Evolutionary conservation across 2,888 invertebrate species (phyloP).

Genomic region (Platerodrilus igneus): DNA sequence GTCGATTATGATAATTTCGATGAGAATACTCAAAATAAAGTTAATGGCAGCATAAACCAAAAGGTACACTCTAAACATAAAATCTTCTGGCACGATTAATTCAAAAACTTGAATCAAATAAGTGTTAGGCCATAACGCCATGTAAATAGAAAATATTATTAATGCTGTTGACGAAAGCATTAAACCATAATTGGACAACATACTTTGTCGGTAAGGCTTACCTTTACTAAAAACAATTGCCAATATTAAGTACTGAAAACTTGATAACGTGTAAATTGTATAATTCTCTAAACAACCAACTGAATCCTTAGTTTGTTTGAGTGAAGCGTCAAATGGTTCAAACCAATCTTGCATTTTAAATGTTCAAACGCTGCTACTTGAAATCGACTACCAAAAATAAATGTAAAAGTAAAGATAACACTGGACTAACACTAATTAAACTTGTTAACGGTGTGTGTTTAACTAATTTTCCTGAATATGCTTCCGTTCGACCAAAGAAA

Average conservation of each 20-base stretch:
- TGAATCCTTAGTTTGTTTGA: slow-evolving; percentile 50
- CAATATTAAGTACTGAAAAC: slow-evolving; percentile 86
- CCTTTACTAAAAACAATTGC: slow-evolving; percentile 89
- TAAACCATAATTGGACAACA: slow-evolving; percentile 76
- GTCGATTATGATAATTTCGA: slow-evolving; percentile 58
- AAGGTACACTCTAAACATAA: slow-evolving; percentile 54
- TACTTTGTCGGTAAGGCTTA: slow-evolving; percentile 78
- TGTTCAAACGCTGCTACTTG: slow-evolving; percentile 64
- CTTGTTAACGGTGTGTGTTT: slow-evolving; percentile 78
- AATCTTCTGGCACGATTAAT: slow-evolving; percentile 61
- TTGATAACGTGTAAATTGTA: slow-evolving; percentile 76
- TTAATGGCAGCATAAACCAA: slow-evolving; percentile 52
- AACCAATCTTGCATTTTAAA: slow-evolving; percentile 60
- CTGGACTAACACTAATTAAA: slow-evolving; percentile 69
- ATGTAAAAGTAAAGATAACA: slow-evolving; percentile 72
- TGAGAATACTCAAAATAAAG: slow-evolving; percentile 54
- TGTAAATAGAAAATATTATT: slow-evolving; percentile 62
- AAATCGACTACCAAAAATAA: slow-evolving; percentile 60
- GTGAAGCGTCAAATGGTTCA: slow-evolving; percentile 46
- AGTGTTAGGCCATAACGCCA: slow-evolving; percentile 62
- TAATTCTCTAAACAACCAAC: slow-evolving; percentile 79
- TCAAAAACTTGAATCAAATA: slow-evolving; percentile 62
- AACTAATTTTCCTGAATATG: slow-evolving; percentile 68
- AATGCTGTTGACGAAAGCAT: slow-evolving; percentile 65
- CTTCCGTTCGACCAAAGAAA: slow-evolving; percentile 84